Percentiles rank a stretch among this genome's conserved stretches.
Conservation (phyloP, 2,888 invertebrate species). For the Aphrophora alni region DNA sequence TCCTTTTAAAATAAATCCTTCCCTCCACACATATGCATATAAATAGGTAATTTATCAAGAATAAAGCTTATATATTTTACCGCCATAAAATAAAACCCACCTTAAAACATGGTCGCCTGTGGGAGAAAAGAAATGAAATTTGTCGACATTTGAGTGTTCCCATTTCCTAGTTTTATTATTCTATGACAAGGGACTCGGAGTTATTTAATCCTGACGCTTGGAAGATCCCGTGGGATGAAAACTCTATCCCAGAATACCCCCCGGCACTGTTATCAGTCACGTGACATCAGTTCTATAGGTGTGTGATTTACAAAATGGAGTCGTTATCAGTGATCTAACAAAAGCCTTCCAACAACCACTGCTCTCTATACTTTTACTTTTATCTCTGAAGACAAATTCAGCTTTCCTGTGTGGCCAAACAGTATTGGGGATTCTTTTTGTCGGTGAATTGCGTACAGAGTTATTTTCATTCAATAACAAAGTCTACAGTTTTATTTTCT, state of each 20-base stretch:
- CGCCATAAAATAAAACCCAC: background rate
- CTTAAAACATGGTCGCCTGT: background rate
- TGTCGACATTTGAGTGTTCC: too few relatives aligned
- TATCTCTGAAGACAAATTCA: background rate
- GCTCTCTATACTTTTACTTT: background rate
- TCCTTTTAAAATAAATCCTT: background rate
- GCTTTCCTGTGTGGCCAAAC: background rate
- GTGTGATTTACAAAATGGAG: constrained; percentile 9
- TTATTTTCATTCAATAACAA: too few relatives aligned
- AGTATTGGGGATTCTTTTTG: too few relatives aligned
- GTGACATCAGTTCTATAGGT: background rate
- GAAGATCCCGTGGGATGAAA: background rate
- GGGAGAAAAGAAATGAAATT: background rate
- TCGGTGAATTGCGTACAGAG: too few relatives aligned
- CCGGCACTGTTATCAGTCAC: background rate
- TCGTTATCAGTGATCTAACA: background rate
- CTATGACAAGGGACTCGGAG: background rate
- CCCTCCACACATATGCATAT: background rate
- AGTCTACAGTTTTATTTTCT: too few relatives aligned
- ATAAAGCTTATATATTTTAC: background rate
- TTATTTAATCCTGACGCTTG: background rate
- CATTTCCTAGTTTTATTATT: constrained; percentile 1
- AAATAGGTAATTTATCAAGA: background rate
- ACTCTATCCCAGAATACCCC: background rate
- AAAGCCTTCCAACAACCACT: background rate